phyloP scores from a whole-genome alignment of 2,797 vertebrate species.

The Pyrocephalus nanus region DNA sequence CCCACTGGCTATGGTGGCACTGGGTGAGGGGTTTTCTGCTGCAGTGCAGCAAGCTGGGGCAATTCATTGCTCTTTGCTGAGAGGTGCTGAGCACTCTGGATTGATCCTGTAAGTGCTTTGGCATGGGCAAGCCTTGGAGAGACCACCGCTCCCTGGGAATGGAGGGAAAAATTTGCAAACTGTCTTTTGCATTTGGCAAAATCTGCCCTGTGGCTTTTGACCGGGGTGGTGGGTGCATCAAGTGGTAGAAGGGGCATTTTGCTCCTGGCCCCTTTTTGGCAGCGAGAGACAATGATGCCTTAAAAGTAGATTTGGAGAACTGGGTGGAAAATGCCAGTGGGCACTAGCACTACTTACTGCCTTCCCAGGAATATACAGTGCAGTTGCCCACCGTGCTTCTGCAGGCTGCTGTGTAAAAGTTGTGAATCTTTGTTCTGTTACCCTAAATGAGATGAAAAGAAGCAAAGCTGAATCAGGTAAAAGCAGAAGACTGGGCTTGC shows the following conservation, averaged over 20 bases:
- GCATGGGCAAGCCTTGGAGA: background rate
- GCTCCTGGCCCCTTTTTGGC: background rate
- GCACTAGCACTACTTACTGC: background rate
- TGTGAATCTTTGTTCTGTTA: background rate
- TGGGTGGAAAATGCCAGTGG: background rate
- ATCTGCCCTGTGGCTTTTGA: background rate
- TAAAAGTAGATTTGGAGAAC: background rate
- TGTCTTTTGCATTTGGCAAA: background rate
- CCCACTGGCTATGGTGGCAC: background rate
- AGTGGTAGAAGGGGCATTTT: background rate
- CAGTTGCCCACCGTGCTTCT: background rate
- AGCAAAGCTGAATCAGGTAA: background rate
- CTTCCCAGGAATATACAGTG: background rate
- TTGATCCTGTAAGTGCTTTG: background rate
- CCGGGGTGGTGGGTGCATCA: background rate
- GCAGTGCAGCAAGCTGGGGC: background rate
- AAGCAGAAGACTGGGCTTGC: background rate
- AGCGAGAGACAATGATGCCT: background rate
- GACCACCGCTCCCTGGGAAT: background rate
- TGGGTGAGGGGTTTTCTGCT: background rate
- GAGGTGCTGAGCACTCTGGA: fast-evolving
- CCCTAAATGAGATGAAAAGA: background rate
- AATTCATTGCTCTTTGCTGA: background rate
- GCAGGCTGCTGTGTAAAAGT: background rate
- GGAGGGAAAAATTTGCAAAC: background rate